phyloP scores from a whole-genome alignment of 2,797 vertebrate species.

The Phylloscopus collybita region DNA sequence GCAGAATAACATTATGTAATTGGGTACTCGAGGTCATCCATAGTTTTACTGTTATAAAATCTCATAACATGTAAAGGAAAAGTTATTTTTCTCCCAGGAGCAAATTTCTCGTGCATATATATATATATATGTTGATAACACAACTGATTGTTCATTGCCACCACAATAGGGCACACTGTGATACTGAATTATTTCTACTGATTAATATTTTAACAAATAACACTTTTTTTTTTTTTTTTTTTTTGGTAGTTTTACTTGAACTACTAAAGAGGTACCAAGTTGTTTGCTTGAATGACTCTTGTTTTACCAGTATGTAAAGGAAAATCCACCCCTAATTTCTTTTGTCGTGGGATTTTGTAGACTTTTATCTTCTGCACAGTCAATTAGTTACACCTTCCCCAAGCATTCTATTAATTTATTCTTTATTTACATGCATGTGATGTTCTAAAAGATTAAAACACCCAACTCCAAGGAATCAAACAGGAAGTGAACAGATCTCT shows the following conservation, averaged over 20 bases:
- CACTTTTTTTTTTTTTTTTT: fast-evolving
- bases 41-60: background rate
- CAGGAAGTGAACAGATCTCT: background rate
- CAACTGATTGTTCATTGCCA: background rate
- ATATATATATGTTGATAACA: background rate
- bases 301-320: background rate
- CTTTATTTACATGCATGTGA: background rate
- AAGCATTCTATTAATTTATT: background rate
- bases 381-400: background rate
- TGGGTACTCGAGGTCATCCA: background rate
- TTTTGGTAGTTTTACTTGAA: background rate
- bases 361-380: background rate
- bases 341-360: fast-evolving
- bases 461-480: background rate
- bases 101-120: background rate
- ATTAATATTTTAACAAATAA: background rate
- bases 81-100: background rate
- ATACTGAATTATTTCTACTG: background rate
- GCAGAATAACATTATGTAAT: background rate
- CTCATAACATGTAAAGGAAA: fast-evolving
- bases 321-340: background rate
- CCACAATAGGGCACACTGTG: fast-evolving
- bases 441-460: background rate
- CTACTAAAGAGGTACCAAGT: background rate
- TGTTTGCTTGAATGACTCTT: background rate